Percentiles rank a stretch among this genome's conserved stretches.
Evolutionary conservation across 1,140 invertebrate genomes (phyloP).

Genomic region (Octopus bimaculoides): DNA sequence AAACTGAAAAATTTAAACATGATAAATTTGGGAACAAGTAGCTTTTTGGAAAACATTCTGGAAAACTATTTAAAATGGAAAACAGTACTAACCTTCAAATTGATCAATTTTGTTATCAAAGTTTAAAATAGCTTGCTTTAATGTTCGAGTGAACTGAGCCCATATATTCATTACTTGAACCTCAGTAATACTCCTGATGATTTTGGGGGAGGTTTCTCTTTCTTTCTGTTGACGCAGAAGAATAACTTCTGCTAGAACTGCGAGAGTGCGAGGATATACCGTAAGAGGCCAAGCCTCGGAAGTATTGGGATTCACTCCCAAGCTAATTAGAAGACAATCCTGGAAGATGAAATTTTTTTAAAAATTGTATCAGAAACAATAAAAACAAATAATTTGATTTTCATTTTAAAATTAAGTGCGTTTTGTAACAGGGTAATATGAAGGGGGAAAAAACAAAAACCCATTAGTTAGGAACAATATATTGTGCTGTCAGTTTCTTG

Average conservation of each 20-base stretch:
- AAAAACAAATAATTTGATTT: no score
- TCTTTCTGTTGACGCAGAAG: slow-evolving; percentile 79
- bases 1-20: no score
- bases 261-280: slow-evolving; percentile 81
- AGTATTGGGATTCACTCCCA: slow-evolving; percentile 74
- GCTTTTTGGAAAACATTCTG: no score
- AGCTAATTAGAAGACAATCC: slow-evolving; percentile 71
- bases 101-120: slow-evolving; percentile 39
- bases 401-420: no score
- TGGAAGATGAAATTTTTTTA: slow-evolving; percentile 50
- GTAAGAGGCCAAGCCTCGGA: slow-evolving; percentile 72
- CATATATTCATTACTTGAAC: slow-evolving; percentile 84
- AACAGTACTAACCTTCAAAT: slow-evolving; percentile 41
- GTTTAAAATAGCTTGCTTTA: slow-evolving; percentile 73
- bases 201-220: slow-evolving; percentile 58
- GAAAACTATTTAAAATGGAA: no score
- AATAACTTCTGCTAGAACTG: slow-evolving; percentile 72
- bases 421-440: no score
- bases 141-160: slow-evolving; percentile 81
- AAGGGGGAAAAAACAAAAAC: no score
- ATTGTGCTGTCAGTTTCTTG: no score
- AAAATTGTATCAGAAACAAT: neutral
- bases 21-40: no score
- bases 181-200: slow-evolving; percentile 61
- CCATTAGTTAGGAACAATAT: no score